phyloP scores from a whole-genome alignment of 1,140 invertebrate species.

The Zaprionus davidi region DNA sequence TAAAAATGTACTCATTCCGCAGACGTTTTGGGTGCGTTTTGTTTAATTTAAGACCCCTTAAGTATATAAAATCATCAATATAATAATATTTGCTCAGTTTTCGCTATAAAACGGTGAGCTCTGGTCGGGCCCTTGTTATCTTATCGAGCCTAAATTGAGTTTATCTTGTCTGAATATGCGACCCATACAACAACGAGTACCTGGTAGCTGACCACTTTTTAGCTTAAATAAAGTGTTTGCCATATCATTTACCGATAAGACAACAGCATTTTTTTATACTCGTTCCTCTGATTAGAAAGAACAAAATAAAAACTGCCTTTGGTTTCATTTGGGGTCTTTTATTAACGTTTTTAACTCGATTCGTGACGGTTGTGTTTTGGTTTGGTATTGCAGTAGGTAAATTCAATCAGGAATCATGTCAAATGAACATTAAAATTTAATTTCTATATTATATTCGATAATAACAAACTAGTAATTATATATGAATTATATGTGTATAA shows the following conservation, averaged over 20 bases:
- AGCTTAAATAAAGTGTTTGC: slow-evolving; percentile 63
- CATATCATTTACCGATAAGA: slow-evolving; percentile 71
- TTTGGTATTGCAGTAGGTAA: not conserved
- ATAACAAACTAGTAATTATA: not conserved
- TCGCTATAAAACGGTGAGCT: slow-evolving; percentile 18
- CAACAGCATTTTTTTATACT: slow-evolving; percentile 15
- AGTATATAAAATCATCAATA: slow-evolving; percentile 36
- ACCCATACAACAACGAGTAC: slow-evolving; percentile 26
- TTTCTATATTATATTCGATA: not conserved
- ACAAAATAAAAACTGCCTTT: slow-evolving; percentile 23
- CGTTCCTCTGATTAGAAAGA: slow-evolving; percentile 61
- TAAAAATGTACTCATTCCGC: not conserved
- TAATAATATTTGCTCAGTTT: slow-evolving; percentile 35
- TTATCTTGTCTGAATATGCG: slow-evolving; percentile 65
- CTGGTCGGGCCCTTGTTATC: slow-evolving; percentile 36
- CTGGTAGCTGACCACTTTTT: slow-evolving; percentile 65
- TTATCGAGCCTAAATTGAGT: slow-evolving; percentile 53
- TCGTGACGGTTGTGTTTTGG: slow-evolving; percentile 45
- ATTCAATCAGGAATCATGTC: not conserved
- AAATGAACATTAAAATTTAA: not conserved
- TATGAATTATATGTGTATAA: not conserved
- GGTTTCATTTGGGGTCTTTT: slow-evolving; percentile 30
- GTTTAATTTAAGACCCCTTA: not conserved
- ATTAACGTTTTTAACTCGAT: slow-evolving; percentile 49
- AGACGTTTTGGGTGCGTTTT: not conserved